These are phyloP conservation scores for Penaeus indicus DNA, from an alignment of 1,140 invertebrate genomes.

Conservation along the genomic window DNA sequence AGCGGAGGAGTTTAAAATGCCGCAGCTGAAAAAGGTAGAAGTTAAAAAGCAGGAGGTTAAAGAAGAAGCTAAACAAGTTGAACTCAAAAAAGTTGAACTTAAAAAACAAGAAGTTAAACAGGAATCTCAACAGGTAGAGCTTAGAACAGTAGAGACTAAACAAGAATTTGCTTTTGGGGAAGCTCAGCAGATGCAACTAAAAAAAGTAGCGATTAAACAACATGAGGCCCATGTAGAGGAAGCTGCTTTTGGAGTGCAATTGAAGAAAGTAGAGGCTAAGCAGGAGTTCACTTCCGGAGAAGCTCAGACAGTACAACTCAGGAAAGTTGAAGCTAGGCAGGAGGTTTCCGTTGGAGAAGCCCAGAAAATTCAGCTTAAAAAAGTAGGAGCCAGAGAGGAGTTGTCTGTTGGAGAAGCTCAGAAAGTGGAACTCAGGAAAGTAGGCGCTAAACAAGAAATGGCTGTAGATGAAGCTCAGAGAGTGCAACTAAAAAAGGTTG, in stretches of 20 bases:
- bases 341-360: constrained; percentile 11
- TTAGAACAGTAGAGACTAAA: too few species aligned
- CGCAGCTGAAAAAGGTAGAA: too few species aligned
- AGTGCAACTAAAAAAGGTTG: too few species aligned
- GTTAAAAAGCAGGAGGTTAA: too few species aligned
- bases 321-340: constrained; percentile 31
- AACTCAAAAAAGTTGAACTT: too few species aligned
- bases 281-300: neutral
- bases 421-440: constrained; percentile 29
- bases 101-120: too few species aligned
- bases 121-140: too few species aligned
- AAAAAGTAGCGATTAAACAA: constrained; percentile 29
- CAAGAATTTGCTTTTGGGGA: neutral
- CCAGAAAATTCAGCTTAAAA: constrained; percentile 30
- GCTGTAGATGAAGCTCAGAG: too few species aligned
- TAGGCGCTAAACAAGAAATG: too few species aligned
- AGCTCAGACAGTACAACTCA: constrained; percentile 29
- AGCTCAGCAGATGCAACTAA: constrained; percentile 31
- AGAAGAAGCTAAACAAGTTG: too few species aligned
- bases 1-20: neutral
- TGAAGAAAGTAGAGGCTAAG: constrained; percentile 28
- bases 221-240: neutral
- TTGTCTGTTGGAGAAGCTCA: constrained; percentile 24
- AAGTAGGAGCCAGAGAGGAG: constrained; percentile 29
- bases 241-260: neutral